Base-by-base conservation (phyloP, 2,797 vertebrate genomes). In the Helicolenus hilgendorfi region DNA sequence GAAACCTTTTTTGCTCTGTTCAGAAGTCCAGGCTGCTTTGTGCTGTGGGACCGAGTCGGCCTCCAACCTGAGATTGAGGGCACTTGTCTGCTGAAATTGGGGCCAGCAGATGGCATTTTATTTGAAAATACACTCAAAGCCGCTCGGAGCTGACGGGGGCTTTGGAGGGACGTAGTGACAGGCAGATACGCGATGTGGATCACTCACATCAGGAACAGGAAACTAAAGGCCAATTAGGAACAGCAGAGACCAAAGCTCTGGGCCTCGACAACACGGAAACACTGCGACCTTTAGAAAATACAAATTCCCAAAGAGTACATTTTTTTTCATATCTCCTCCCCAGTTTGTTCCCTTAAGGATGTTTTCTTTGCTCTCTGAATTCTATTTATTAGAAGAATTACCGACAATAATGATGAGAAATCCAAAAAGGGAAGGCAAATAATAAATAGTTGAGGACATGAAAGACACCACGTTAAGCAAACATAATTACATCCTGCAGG, bases 41-140 rank as follows among this genome's bases (percentile, higher is more conserved):
- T 55, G 87, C 78, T 10, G 64, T 35, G 83, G 84, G 92, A 94
- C 62, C 64, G 8, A 82, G 63, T 33, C 18, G 22, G 74, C 79
- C 93, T 90, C 92, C 77, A 85, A 85, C 84, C 87, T 92, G 88
- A 97, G 95, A 96, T 94, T 95, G 95, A 92, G 93, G 93, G 94
- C 96, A 94, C 91, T 84, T 92, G 93, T 92, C 81, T 67, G 81
- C 84, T 79, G 92, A 96, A 95, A 96, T 96, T 95, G 96, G 59
- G 95, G 95, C 93, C 94, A 92, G 87, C 87, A 89, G 85, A 94
- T 93, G 87, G 88, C 90, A 89, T 96, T 96, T 96, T 88, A 92
- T 93, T 90, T 86, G 85, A 91, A 88, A 95, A 90, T 59, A 72
- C 87, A 87, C 89, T 91, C 77, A 86, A 81, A 88, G 76, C 91